Conservation (phyloP, 2,888 invertebrate genomes). For the Caenorhabditis japonica region DNA sequence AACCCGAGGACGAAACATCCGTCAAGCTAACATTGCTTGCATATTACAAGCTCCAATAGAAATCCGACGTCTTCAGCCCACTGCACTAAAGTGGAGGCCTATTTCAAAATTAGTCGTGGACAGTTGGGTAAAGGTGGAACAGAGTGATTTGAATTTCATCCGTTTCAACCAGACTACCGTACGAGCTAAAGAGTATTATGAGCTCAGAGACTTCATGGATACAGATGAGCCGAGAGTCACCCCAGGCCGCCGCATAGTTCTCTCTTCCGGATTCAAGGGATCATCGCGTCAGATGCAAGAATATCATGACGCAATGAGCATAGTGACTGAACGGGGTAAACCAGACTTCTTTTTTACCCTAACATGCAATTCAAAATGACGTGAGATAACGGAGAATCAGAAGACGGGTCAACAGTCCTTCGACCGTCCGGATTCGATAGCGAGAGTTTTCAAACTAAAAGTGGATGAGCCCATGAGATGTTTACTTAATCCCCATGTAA, state of each 20-base stretch:
- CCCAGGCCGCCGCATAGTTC: conserved; percentile 58
- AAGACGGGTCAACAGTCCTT: conserved; percentile 37
- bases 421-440: conserved; percentile 69
- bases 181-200: conserved; percentile 66
- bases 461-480: conserved; percentile 50
- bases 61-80: conserved; percentile 61
- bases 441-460: conserved; percentile 71
- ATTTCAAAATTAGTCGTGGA: conserved; percentile 77
- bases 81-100: conserved; percentile 68
- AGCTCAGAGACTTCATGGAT: conserved; percentile 59
- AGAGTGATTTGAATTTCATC: conserved; percentile 74
- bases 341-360: conserved; percentile 72
- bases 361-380: conserved; percentile 77
- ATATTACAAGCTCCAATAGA: neutral
- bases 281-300: conserved; percentile 77
- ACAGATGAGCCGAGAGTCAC: neutral
- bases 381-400: conserved; percentile 68
- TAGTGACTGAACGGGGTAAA: conserved; percentile 65
- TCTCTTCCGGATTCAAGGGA: conserved; percentile 73
- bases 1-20: no score
- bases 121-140: conserved; percentile 77
- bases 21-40: neutral
- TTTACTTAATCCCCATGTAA: conserved; percentile 15
- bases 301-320: conserved; percentile 62
- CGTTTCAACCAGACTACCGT: conserved; percentile 75